A percentile compares a stretch with the other conserved stretches of the same genome.
Conservation (phyloP, 2,113 vertebrate genomes). For the Catagonus wagneri region DNA sequence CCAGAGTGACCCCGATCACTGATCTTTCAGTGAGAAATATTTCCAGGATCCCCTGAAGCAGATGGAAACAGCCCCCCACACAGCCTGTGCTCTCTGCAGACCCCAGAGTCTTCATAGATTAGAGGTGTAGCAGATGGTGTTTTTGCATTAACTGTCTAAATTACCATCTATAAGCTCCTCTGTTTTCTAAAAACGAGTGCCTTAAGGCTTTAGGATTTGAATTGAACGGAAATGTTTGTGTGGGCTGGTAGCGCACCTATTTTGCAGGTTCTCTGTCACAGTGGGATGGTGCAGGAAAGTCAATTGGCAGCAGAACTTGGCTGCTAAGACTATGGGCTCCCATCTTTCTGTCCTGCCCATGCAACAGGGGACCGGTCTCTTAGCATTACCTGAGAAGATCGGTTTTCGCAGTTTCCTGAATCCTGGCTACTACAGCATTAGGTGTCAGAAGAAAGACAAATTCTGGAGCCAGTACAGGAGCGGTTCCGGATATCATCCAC, state of each 20-base stretch:
- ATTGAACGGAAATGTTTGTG: conserved; percentile 81
- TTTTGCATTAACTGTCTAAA: conserved; percentile 89
- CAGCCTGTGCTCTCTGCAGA: conserved; percentile 83
- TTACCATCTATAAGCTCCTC: conserved; percentile 86
- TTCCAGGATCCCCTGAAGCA: conserved; percentile 78
- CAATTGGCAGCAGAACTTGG: neutral
- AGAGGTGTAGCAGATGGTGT: conserved; percentile 89
- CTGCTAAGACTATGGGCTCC: accelerated
- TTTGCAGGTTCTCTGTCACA: conserved; percentile 76
- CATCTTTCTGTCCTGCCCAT: neutral
- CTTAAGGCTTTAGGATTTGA: conserved; percentile 83
- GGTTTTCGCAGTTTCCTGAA: neutral
- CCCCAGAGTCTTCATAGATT: conserved; percentile 82
- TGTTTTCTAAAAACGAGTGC: conserved; percentile 88
- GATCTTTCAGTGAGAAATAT: conserved; percentile 72
- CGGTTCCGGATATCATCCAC: neutral
- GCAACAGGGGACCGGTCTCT: neutral
- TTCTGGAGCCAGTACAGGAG: neutral
- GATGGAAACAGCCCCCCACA: conserved; percentile 82
- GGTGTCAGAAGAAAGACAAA: conserved; percentile 6
- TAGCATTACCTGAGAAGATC: neutral
- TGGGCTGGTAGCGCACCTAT: conserved; percentile 78
- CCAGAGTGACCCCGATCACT: conserved; percentile 14
- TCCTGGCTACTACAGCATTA: neutral
- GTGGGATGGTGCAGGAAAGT: neutral